phyloP scores from a whole-genome alignment of 1,140 invertebrate species.

The Papilio machaon region DNA sequence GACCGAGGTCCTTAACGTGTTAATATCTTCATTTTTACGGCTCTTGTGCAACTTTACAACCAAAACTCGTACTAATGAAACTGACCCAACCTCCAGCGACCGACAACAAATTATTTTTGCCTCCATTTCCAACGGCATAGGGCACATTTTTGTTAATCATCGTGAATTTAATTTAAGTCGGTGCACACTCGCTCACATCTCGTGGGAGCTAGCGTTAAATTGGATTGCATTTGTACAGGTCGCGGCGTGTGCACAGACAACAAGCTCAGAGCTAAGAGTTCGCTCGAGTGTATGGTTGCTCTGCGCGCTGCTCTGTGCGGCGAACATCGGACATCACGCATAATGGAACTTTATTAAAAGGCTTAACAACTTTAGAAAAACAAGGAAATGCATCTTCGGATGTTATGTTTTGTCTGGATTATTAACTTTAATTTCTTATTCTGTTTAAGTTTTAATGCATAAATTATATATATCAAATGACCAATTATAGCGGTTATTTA shows the following conservation, averaged over 20 bases:
- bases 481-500: background rate
- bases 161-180: conserved; percentile 68
- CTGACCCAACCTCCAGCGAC: conserved; percentile 28
- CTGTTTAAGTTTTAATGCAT: background rate
- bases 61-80: conserved; percentile 47
- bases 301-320: background rate
- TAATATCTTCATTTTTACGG: conserved; percentile 42
- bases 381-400: background rate
- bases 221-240: conserved; percentile 70
- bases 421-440: background rate
- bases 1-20: conserved; percentile 26
- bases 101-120: conserved; percentile 41
- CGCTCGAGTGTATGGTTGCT: conserved; percentile 9
- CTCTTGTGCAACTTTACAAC: conserved; percentile 50
- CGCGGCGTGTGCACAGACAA: conserved; percentile 64
- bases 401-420: background rate
- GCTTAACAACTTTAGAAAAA: background rate
- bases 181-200: conserved; percentile 60
- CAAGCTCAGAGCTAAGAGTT: conserved; percentile 5
- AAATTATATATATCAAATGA: background rate
- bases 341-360: conserved; percentile 8
- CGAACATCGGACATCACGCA: background rate
- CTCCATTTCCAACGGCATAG: conserved; percentile 44
- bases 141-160: conserved; percentile 47
- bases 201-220: conserved; percentile 62